Evolutionary conservation across 2,888 invertebrate species (phyloP), one percentile per base, ranked within the genome.

Genomic region (Ctena decussata): DNA sequence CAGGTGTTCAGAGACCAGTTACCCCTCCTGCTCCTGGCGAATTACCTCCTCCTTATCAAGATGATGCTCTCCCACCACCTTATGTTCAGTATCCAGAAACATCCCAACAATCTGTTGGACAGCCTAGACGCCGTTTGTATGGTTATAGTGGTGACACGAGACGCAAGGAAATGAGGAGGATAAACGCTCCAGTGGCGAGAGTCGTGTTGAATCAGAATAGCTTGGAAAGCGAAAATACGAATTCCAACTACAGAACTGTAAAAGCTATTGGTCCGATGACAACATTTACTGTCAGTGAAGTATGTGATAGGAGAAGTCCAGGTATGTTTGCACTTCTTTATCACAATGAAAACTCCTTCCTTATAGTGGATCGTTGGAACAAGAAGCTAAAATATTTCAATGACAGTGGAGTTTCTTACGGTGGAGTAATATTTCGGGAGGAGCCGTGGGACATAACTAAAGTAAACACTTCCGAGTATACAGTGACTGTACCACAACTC

Each of bases 381-480:
- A 82, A 82, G 41, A 86, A 86, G 44, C 49, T 89, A 72, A 89
- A 89, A 77, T 86, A 84, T 77, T 85, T 86, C 71, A 85, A 74
- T 65, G 75, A 77, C 1, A 32, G 30, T 27, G 89, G 89, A 15
- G 81, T 39, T 21, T 89, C 85, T 5, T 81, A 73, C 41, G 89
- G 89, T 24, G 85, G 86, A 12, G 37, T 89, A 1, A 81, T 86
- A 60, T 89, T 86, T 73, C 80, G 80, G 0, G 86, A 89, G 24
- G 89, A 89, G 65, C 89, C 89, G 12, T 89, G 89, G 89, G 89
- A 89, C 71, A 82, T 89, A 12, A 80, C 89, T 11, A 69, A 77
- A 46, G 77, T 85, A 24, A 65, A 76, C 2, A 74, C 72, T 71
- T 80, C 83, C 30, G 32, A 82, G 27, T 85, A 80, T 32, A 85